phyloP scores from a whole-genome alignment of 2,888 invertebrate genomes.

The Tipula vernalis region DNA sequence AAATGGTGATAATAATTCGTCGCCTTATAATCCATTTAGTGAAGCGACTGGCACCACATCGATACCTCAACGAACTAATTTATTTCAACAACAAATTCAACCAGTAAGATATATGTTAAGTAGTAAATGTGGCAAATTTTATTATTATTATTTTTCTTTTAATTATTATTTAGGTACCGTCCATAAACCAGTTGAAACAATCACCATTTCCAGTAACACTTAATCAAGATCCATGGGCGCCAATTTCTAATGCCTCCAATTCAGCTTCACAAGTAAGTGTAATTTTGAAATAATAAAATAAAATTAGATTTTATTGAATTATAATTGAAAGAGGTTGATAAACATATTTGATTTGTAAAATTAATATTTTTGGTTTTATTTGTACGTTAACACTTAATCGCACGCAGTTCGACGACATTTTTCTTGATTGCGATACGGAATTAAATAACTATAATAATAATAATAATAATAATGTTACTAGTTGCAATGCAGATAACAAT shows the following conservation, averaged over 20 bases:
- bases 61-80: conserved; percentile 38
- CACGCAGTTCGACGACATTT: conserved; percentile 21
- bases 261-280: conserved; percentile 30
- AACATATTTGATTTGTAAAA: no score
- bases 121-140: background rate
- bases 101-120: conserved; percentile 26
- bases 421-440: conserved; percentile 22
- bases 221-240: conserved; percentile 37
- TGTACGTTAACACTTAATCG: conserved; percentile 14
- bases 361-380: background rate
- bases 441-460: conserved; percentile 16
- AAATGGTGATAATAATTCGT: conserved; percentile 21
- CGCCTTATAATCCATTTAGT: conserved; percentile 36
- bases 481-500: conserved; percentile 9
- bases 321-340: background rate
- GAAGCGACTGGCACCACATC: conserved; percentile 22
- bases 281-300: background rate
- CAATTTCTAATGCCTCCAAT: conserved; percentile 25
- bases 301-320: background rate
- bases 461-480: conserved; percentile 16
- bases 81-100: conserved; percentile 43
- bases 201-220: conserved; percentile 34
- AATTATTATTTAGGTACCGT: conserved; percentile 30
- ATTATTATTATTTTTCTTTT: background rate
- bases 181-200: conserved; percentile 37